A percentile compares a stretch with the other conserved stretches of the same genome.
phyloP scores from a whole-genome alignment of 2,888 invertebrate genomes.

The Theretra japonica region DNA sequence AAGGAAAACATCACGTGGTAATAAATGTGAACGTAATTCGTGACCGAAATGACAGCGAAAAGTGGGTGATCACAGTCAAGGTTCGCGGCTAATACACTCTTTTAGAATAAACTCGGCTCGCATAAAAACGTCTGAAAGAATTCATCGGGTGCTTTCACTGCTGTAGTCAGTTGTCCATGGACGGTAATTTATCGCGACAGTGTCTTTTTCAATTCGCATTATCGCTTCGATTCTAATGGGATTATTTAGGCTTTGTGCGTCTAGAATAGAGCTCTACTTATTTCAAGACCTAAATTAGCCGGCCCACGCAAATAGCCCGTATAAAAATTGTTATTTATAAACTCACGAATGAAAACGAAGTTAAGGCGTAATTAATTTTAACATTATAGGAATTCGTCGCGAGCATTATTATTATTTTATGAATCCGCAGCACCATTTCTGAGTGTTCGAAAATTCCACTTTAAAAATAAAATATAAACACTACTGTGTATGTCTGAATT shows the following conservation, averaged over 20 bases:
- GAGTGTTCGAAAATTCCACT: not conserved
- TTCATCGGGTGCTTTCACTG: not conserved
- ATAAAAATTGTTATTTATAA: constrained; percentile 1
- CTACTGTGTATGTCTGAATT: not conserved
- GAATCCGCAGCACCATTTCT: not conserved
- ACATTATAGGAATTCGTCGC: not conserved
- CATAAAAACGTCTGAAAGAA: constrained; percentile 20
- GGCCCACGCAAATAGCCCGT: constrained; percentile 12
- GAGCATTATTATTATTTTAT: not conserved
- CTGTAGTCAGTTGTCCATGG: not conserved
- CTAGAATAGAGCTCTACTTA: constrained; percentile 3
- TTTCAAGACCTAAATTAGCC: not conserved
- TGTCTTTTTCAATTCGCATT: constrained; percentile 5
- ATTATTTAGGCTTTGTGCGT: constrained; percentile 2
- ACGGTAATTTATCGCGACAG: not conserved
- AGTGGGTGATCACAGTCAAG: not conserved
- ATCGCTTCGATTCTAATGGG: constrained; percentile 8
- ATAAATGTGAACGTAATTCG: not conserved
- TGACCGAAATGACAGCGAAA: constrained; percentile 14
- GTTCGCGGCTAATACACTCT: constrained; percentile 1
- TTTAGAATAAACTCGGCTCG: not conserved
- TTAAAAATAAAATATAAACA: constrained; percentile 5
- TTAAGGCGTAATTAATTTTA: not conserved
- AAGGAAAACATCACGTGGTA: not conserved
- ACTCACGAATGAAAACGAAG: constrained; percentile 9